Evolutionary conservation across 1,140 invertebrate species (phyloP).

Genomic region (Physella acuta): DNA sequence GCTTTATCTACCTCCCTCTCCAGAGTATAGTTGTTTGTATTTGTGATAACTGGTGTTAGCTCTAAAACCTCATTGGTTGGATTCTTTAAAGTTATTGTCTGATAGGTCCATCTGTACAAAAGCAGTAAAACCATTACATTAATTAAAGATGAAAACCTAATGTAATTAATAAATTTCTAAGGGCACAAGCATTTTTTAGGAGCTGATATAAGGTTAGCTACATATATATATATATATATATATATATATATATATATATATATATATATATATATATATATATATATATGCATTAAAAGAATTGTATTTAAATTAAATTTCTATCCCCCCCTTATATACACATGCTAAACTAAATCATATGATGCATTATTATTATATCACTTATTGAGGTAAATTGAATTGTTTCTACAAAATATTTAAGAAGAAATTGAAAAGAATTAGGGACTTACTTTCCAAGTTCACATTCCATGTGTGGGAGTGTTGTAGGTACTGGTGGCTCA

Average conservation of each 20-base stretch:
- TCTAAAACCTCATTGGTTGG: conserved; percentile 54
- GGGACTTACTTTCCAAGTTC: conserved; percentile 54
- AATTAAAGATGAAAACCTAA: too few relatives aligned
- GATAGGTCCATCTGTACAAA: conserved; percentile 49
- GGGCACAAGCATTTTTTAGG: too few relatives aligned
- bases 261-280: not conserved
- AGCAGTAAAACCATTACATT: too few relatives aligned
- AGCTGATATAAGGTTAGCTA: too few relatives aligned
- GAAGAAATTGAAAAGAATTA: not conserved
- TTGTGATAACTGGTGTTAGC: conserved; percentile 51
- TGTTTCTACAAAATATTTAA: not conserved
- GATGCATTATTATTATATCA: not conserved
- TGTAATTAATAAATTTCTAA: too few relatives aligned
- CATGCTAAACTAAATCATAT: not conserved
- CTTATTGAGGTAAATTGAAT: not conserved
- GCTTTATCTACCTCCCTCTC: conserved; percentile 50
- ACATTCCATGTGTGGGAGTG: conserved; percentile 54
- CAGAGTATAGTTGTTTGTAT: conserved; percentile 57
- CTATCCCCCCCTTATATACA: not conserved
- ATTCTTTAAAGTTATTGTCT: conserved; percentile 52
- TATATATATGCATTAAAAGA: not conserved
- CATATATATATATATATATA: too few relatives aligned
- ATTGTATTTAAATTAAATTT: not conserved
- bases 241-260: too few relatives aligned
- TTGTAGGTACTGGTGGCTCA: conserved; percentile 48